Conservation (phyloP, 2,113 vertebrate species). For the Calyptommatus sinebrachiatus region DNA sequence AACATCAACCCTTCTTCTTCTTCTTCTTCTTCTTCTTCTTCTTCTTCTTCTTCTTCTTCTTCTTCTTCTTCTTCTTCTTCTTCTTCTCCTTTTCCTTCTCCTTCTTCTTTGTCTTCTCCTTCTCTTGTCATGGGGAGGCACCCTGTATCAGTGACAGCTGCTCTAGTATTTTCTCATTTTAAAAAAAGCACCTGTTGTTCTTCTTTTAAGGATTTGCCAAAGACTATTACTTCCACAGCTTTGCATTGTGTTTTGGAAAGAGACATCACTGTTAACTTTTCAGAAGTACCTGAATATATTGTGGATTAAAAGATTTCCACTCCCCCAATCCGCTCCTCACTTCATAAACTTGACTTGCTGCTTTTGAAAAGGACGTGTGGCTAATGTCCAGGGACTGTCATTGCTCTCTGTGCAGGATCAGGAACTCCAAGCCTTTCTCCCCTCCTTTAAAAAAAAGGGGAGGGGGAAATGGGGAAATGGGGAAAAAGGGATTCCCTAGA, state of each 20-base stretch:
- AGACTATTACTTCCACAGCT: neutral
- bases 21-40: no score
- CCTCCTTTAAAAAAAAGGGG: slow-evolving; percentile 33
- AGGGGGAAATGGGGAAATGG: no score
- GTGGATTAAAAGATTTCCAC: neutral
- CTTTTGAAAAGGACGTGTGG: neutral
- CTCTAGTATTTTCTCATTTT: no score
- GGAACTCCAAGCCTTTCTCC: slow-evolving; percentile 33
- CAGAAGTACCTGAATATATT: neutral
- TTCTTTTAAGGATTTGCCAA: neutral
- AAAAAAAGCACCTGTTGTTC: no score
- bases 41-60: no score
- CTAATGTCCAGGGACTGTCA: slow-evolving; percentile 35
- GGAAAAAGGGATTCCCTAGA: slow-evolving; percentile 49
- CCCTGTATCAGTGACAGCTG: no score
- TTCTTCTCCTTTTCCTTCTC: no score
- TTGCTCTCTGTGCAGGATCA: neutral
- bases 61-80: neutral
- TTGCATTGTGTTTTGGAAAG: no score
- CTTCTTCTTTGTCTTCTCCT: neutral
- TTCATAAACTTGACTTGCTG: neutral
- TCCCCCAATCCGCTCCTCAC: neutral
- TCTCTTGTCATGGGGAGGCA: no score
- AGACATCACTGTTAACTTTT: no score
- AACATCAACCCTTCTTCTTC: no score